Conservation (phyloP, 2,888 invertebrate species). For the Nebria brevicollis region DNA sequence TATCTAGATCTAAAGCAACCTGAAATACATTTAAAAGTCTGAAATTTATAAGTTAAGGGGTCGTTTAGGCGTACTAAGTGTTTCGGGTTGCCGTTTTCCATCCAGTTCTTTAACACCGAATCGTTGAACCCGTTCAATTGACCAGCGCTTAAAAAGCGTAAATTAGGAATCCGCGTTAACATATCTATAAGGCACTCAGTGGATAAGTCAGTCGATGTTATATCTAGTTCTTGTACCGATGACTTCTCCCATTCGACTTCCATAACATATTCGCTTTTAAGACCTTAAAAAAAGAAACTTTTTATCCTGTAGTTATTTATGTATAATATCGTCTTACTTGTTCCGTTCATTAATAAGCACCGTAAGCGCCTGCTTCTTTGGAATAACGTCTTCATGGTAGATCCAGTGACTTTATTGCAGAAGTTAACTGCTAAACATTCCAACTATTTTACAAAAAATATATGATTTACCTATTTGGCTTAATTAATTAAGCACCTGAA, state of each 20-base stretch:
- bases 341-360: conserved; percentile 95
- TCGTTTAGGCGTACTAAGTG: conserved; percentile 58
- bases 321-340: no score
- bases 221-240: conserved; percentile 91
- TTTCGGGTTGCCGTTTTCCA: conserved; percentile 83
- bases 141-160: conserved; percentile 93
- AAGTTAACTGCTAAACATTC: conserved; percentile 98
- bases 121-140: conserved; percentile 99
- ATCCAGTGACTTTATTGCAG: conserved; percentile 96
- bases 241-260: conserved; percentile 99
- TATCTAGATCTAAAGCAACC: conserved; percentile 91
- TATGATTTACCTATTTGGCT: background rate
- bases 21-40: conserved; percentile 37
- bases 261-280: conserved; percentile 92
- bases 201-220: conserved; percentile 95
- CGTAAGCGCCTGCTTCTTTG: conserved; percentile 92
- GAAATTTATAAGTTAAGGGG: no score
- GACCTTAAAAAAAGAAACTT: conserved; percentile 69
- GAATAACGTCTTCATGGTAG: conserved; percentile 92
- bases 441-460: conserved; percentile 69
- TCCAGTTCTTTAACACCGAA: conserved; percentile 90
- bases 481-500: conserved; percentile 69
- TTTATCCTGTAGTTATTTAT: no score
- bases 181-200: conserved; percentile 94
- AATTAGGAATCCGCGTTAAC: conserved; percentile 84